A percentile compares a stretch with the other conserved stretches of the same genome.
These are phyloP conservation scores for Maylandia zebra DNA, from an alignment of 2,113 vertebrate genomes.

Conservation along the genomic window DNA sequence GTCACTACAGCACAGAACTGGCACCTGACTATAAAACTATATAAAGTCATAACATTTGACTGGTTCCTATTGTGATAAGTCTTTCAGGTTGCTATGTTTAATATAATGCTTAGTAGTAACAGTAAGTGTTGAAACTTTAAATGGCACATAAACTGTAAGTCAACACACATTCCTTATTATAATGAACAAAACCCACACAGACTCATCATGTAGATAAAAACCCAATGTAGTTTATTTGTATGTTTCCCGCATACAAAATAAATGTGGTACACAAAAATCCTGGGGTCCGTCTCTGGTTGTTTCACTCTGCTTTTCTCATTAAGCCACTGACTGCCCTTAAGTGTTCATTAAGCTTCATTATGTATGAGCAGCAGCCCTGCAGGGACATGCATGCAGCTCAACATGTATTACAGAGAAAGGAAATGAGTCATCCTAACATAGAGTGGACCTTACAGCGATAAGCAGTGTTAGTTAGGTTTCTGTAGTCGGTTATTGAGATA, in stretches of 20 bases:
- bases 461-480: neutral
- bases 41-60: neutral
- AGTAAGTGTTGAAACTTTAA: neutral
- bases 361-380: neutral
- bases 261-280: neutral
- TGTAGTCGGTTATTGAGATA: neutral
- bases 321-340: neutral
- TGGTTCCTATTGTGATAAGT: neutral
- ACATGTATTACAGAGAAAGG: neutral
- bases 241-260: neutral
- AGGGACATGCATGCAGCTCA: neutral
- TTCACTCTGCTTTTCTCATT: neutral
- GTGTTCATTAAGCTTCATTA: neutral
- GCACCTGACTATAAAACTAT: neutral
- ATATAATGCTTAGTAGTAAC: neutral
- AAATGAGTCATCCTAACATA: neutral
- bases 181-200: neutral
- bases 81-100: neutral
- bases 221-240: neutral
- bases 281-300: neutral
- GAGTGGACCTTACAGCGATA: neutral
- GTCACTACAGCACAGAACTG: rapidly evolving
- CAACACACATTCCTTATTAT: neutral
- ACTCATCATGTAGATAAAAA: neutral
- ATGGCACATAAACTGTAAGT: neutral